These are phyloP conservation scores for Drosophila infuscata DNA, from an alignment of 2,888 invertebrate species.

Conservation along the genomic window DNA sequence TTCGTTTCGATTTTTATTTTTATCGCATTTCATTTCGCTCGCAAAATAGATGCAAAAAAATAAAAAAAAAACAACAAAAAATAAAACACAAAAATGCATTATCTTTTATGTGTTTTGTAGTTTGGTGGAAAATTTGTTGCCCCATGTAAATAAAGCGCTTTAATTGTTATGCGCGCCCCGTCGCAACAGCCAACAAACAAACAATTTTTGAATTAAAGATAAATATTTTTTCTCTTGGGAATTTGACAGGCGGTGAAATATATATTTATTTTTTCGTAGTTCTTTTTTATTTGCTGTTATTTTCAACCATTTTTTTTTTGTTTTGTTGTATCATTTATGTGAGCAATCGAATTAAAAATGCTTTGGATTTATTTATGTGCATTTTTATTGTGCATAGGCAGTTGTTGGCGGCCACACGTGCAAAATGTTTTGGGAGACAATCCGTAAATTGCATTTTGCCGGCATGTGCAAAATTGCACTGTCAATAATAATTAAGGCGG, in stretches of 20 bases:
- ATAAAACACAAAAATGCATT: conserved; percentile 1
- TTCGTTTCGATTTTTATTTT: conserved; percentile 19
- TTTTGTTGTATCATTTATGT: not conserved
- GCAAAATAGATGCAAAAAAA: conserved; percentile 16
- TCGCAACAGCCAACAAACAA: not conserved
- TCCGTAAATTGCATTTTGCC: conserved; percentile 50
- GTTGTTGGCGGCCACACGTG: conserved; percentile 42
- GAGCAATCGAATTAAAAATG: not conserved
- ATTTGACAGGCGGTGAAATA: conserved; percentile 31
- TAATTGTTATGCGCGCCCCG: conserved; percentile 38
- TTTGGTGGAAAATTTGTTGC: conserved; percentile 29
- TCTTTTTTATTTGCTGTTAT: not conserved
- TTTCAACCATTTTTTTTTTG: not conserved
- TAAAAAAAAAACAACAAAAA: not conserved
- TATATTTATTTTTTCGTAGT: not conserved
- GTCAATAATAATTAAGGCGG: conserved; percentile 17
- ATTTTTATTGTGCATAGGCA: conserved; percentile 48
- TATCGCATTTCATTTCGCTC: conserved; percentile 30
- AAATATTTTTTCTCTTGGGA: conserved; percentile 28
- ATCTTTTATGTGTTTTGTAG: conserved; percentile 6
- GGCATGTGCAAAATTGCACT: conserved; percentile 44
- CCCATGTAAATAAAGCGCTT: conserved; percentile 38
- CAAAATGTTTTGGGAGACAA: conserved; percentile 31
- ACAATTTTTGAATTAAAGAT: conserved; percentile 47
- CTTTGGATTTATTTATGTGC: conserved; percentile 42